These are phyloP conservation scores for Hexactinellida sp. DNA, from an alignment of 37 sponge, comb jelly and placozoan genomes.

Conservation along the genomic window DNA sequence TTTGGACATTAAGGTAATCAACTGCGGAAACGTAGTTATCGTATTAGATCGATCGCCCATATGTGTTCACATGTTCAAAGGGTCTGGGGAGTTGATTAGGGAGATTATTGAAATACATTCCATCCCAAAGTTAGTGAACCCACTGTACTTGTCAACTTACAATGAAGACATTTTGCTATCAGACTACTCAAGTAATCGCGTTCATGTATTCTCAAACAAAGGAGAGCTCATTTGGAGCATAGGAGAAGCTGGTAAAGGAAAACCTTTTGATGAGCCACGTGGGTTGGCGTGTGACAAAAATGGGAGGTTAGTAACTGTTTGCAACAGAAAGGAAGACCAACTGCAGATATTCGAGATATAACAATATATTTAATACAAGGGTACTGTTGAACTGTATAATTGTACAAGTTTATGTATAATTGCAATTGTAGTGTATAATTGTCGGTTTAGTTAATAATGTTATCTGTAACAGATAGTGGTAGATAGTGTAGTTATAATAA, in stretches of 20 bases:
- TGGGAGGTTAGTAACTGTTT: not conserved
- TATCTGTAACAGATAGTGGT: no score
- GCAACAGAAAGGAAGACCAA: not conserved
- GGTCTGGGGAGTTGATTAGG: not conserved
- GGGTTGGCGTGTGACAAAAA: not conserved
- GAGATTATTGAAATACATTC: not conserved
- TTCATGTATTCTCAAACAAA: not conserved
- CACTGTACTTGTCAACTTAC: not conserved
- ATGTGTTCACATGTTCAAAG: not conserved
- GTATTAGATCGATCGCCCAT: not conserved
- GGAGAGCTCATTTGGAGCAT: not conserved
- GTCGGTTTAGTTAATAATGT: no score
- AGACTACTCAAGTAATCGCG: not conserved
- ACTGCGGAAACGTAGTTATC: not conserved
- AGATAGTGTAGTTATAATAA: no score
- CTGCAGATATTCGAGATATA: not conserved
- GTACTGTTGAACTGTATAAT: no score
- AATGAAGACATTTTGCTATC: not conserved
- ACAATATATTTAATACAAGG: no score
- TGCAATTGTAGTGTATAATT: no score
- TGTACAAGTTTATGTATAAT: no score
- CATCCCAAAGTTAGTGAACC: not conserved
- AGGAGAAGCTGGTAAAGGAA: slow-evolving; percentile 15
- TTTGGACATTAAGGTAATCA: not conserved
- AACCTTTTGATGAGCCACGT: not conserved